These are phyloP conservation scores for Cantharis lateralis DNA, from an alignment of 2,888 invertebrate species.

Conservation along the genomic window DNA sequence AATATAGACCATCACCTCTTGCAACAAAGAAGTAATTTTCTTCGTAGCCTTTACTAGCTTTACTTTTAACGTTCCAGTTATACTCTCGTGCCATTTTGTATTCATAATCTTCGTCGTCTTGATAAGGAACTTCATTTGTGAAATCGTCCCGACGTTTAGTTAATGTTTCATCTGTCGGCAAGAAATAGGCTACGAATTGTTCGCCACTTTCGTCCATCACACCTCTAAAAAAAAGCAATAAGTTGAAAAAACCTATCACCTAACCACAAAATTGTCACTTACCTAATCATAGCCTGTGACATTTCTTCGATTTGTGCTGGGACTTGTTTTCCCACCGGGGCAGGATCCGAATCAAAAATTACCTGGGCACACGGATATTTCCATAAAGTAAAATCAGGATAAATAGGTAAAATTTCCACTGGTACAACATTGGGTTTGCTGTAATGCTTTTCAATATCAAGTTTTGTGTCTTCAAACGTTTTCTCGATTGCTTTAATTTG, in stretches of 20 bases:
- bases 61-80: constrained; percentile 99
- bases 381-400: constrained; percentile 97
- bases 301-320: constrained; percentile 94
- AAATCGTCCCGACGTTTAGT: constrained; percentile 86
- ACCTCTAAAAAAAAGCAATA: constrained; percentile 68
- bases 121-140: constrained; percentile 74
- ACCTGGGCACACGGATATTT: constrained; percentile 98
- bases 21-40: constrained; percentile 97
- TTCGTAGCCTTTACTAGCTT: constrained; percentile 65
- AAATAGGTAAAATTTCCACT: constrained; percentile 84
- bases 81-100: constrained; percentile 98
- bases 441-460: constrained; percentile 87
- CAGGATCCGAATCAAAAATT: constrained; percentile 98
- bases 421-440: constrained; percentile 95
- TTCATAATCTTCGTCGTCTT: constrained; percentile 91
- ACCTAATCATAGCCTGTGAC: constrained; percentile 99
- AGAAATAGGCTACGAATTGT: constrained; percentile 98
- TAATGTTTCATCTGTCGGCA: constrained; percentile 92
- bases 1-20: constrained; percentile 87
- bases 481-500: constrained; percentile 98
- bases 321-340: constrained; percentile 84
- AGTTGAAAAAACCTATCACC: background rate
- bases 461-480: constrained; percentile 91
- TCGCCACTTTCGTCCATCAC: constrained; percentile 99
- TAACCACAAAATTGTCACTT: constrained; percentile 31